phyloP scores from a whole-genome alignment of 2,113 vertebrate species.

The Crocuta crocuta region DNA sequence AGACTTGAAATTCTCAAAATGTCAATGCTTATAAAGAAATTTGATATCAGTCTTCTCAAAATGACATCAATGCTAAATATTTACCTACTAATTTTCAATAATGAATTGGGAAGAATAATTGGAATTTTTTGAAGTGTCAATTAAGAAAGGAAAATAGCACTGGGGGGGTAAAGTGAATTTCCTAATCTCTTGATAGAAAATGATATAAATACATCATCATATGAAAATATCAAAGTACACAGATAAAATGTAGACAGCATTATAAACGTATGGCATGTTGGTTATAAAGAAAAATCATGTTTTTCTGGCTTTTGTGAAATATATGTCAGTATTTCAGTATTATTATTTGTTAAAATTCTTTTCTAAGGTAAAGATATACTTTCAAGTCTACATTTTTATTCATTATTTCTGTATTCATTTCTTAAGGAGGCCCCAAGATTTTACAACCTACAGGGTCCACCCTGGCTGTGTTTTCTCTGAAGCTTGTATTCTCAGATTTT shows the following conservation, averaged over 20 bases:
- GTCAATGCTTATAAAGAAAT: not conserved
- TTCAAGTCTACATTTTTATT: not conserved
- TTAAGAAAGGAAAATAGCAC: not conserved
- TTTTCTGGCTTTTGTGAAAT: conserved; percentile 7
- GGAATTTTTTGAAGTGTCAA: not conserved
- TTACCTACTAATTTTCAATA: not conserved
- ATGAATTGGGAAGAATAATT: not conserved
- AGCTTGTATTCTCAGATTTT: not conserved
- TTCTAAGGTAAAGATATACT: not conserved
- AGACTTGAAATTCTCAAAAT: not conserved
- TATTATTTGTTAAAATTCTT: not conserved
- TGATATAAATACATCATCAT: not conserved
- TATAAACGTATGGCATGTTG: not conserved
- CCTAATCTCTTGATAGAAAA: not conserved
- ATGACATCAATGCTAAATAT: not conserved
- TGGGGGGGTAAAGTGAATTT: not conserved
- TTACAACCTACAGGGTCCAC: not conserved
- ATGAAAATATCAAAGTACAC: not conserved
- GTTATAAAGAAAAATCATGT: not conserved
- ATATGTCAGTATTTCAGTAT: not conserved
- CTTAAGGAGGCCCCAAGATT: not conserved
- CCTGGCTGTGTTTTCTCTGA: not conserved
- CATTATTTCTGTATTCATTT: not conserved
- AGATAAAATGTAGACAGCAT: not conserved
- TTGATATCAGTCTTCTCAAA: not conserved